A percentile compares a stretch with the other conserved stretches of the same genome.
phyloP scores from a whole-genome alignment of 2,113 vertebrate species.

The Pyxicephalus adspersus region DNA sequence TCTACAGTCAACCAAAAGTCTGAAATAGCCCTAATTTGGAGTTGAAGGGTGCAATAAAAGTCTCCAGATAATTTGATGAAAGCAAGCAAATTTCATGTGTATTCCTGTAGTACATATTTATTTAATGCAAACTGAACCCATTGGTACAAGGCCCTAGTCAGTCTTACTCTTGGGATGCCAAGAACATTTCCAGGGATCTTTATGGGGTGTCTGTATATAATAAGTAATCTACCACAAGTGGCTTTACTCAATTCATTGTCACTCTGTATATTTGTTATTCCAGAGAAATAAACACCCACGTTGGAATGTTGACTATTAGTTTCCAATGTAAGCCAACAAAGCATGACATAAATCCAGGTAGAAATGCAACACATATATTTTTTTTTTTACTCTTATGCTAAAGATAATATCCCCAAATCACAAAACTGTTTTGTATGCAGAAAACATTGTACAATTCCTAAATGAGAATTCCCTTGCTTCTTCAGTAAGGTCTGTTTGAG shows the following conservation, averaged over 20 bases:
- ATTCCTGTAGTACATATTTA: too few relatives aligned
- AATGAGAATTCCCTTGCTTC: neutral
- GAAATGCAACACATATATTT: neutral
- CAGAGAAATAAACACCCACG: neutral
- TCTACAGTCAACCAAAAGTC: too few relatives aligned
- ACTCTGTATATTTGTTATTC: neutral
- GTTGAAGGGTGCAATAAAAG: too few relatives aligned
- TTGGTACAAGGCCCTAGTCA: too few relatives aligned
- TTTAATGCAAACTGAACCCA: too few relatives aligned
- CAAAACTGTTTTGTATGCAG: neutral
- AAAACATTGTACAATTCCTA: neutral
- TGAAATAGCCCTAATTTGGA: too few relatives aligned
- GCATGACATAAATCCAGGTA: neutral
- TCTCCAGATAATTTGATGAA: too few relatives aligned
- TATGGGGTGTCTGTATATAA: too few relatives aligned
- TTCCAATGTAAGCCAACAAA: neutral
- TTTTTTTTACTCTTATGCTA: neutral
- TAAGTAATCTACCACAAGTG: too few relatives aligned
- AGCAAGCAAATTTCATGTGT: too few relatives aligned
- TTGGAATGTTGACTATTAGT: constrained; percentile 6
- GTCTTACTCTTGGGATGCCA: too few relatives aligned
- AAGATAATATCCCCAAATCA: neutral
- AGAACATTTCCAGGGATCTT: too few relatives aligned
- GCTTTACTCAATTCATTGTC: neutral
- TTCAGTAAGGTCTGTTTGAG: neutral